Evolutionary conservation across 2,113 vertebrate species (phyloP), one percentile per base, ranked within the genome.

Genomic region (Labeo catla): DNA sequence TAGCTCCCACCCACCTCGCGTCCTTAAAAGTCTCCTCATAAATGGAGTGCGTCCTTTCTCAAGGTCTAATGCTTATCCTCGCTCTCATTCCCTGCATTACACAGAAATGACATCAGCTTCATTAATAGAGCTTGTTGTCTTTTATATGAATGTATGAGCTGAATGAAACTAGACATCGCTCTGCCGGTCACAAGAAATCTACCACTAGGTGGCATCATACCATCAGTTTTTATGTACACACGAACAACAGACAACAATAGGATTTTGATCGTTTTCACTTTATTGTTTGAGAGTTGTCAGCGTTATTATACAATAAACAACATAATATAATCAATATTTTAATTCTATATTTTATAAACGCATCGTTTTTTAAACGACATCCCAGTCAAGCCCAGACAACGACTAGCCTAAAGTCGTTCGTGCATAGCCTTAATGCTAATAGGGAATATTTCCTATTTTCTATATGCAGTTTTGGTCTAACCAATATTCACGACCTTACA

Each of bases 71-170:
- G 57, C 45, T 66, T 68, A 43, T 81, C 36, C 15, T 36, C 8
- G 10, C 65, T 61, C 45, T 73, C 79, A 77, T 83, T 83, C 80
- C 68, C 50, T 57, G 36, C 50, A 54, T 84, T 59, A 57, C 82
- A 15, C 21, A 57, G 66, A 73, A 84, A 73, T 84, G 19, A 84
- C 82, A 57, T 57, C 68, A 84, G 50, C 11, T 6, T 84, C 68
- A 84, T 84, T 73, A 57, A 57, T 23, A 73, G 11, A 39, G 50
- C 50, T 45, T 47, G 63, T n/a, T 82, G 63, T 52, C 9, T 11
- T 81, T 82, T 49, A 36, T 28, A 0, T 28, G 82, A 43, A 43
- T 23, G 19, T 13, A 43, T 43, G 66, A 57, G 28, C 47, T 81
- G 63, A 70, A 82, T 82, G 81, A 82, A 80, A 72, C 65, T n/a